These are phyloP conservation scores for Eupithecia inturbata DNA, from an alignment of 2,888 invertebrate species.

Conservation along the genomic window DNA sequence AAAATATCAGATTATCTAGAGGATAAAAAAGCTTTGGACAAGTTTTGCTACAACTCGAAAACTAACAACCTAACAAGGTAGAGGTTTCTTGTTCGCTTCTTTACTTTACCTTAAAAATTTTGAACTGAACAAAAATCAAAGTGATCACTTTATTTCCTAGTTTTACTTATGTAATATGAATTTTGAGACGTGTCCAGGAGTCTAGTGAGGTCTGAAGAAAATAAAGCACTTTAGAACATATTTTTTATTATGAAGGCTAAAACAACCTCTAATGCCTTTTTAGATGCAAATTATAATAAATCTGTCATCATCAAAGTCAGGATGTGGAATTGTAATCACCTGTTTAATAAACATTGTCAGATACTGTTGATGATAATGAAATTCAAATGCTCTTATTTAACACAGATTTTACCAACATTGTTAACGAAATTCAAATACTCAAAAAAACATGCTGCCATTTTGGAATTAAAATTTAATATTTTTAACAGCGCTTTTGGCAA, in stretches of 20 bases:
- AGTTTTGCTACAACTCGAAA: too few relatives aligned
- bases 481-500: slow-evolving; percentile 38
- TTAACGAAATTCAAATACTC: slow-evolving; percentile 26
- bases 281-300: neutral
- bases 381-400: slow-evolving; percentile 39
- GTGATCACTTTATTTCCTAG: too few relatives aligned
- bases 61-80: too few relatives aligned
- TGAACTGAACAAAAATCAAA: too few relatives aligned
- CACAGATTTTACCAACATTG: slow-evolving; percentile 20
- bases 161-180: too few relatives aligned
- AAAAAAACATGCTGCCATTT: slow-evolving; percentile 35
- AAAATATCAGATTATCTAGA: too few relatives aligned
- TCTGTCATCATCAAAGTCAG: slow-evolving; percentile 12
- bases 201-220: too few relatives aligned
- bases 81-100: too few relatives aligned
- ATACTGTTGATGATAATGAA: slow-evolving; percentile 15
- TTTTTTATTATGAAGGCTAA: neutral
- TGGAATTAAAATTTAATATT: slow-evolving; percentile 34
- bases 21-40: too few relatives aligned
- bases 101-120: too few relatives aligned
- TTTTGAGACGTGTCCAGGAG: too few relatives aligned
- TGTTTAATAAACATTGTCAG: slow-evolving; percentile 15
- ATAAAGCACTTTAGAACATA: too few relatives aligned
- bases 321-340: slow-evolving; percentile 22
- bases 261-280: neutral